Evolutionary conservation across 1,140 invertebrate genomes (phyloP).

Genomic region (Drosophila fuyamai): DNA sequence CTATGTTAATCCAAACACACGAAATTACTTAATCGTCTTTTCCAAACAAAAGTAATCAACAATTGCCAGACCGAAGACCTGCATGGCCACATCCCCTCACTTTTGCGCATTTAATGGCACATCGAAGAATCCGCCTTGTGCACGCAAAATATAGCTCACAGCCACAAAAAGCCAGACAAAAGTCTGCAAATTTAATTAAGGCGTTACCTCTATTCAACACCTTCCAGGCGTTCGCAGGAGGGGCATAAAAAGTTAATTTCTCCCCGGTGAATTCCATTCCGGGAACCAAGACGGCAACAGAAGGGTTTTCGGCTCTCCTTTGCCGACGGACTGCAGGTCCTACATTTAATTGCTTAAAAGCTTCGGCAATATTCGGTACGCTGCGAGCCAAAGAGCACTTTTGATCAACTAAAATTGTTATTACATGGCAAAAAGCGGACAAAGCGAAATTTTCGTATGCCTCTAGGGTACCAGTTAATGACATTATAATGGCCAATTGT

Average conservation of each 20-base stretch:
- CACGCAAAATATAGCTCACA: conserved; percentile 57
- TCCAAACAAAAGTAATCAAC: conserved; percentile 66
- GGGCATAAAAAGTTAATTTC: conserved; percentile 65
- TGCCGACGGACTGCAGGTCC: conserved; percentile 25
- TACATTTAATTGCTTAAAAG: conserved; percentile 70
- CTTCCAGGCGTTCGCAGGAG: conserved; percentile 63
- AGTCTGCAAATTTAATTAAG: conserved; percentile 79
- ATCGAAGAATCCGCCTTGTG: conserved; percentile 46
- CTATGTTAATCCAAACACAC: conserved; percentile 32
- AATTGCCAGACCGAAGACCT: conserved; percentile 53
- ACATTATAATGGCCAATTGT: conserved; percentile 71
- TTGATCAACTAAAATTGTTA: conserved; percentile 66
- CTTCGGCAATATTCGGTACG: conserved; percentile 48
- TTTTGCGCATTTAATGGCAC: conserved; percentile 48
- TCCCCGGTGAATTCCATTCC: conserved; percentile 62
- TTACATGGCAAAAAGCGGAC: conserved; percentile 36
- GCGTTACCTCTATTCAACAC: conserved; percentile 78
- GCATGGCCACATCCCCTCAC: conserved; percentile 3
- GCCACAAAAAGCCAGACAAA: conserved; percentile 50
- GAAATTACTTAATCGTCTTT: conserved; percentile 73
- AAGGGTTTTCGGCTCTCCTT: not conserved
- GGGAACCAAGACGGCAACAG: conserved; percentile 37
- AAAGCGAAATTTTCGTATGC: conserved; percentile 20
- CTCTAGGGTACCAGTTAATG: conserved; percentile 53
- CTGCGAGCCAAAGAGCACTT: conserved; percentile 38